Evolutionary conservation across 2,888 invertebrate species (phyloP).

Genomic region (Watsonalla binaria): DNA sequence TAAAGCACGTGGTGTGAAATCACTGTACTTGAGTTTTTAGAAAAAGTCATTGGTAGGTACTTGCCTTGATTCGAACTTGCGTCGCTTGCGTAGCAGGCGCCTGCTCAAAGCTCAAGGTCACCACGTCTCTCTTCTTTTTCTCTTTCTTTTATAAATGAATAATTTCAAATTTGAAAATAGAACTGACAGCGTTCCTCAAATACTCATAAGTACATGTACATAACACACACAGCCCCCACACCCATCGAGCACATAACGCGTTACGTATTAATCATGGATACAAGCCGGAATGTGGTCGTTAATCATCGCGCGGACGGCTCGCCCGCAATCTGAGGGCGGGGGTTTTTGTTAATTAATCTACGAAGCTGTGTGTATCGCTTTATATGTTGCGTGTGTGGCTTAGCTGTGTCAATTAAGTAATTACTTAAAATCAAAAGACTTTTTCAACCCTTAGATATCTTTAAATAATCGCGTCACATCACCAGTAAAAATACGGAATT

Average conservation of each 20-base stretch:
- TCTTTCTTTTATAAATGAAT: neutral
- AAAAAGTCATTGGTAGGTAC: no score
- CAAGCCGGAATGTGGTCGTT: constrained; percentile 65
- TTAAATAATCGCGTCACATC: no score
- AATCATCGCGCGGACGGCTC: constrained; percentile 65
- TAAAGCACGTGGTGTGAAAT: no score
- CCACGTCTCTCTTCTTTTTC: no score
- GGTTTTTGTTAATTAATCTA: constrained; percentile 76
- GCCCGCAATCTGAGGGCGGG: constrained; percentile 58
- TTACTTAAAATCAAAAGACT: neutral
- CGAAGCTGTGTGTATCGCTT: constrained; percentile 20
- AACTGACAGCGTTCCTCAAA: neutral
- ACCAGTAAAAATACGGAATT: no score
- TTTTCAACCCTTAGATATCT: no score
- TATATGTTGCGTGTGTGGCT: neutral
- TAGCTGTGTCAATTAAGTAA: neutral
- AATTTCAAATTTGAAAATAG: neutral
- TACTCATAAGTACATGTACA: constrained; percentile 20
- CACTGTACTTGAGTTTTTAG: no score
- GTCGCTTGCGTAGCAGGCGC: no score
- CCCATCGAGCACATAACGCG: constrained; percentile 46
- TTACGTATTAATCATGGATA: constrained; percentile 73
- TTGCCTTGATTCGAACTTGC: no score
- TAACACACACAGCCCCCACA: constrained; percentile 24
- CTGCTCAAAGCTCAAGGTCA: no score